phyloP scores from a whole-genome alignment of 1,140 invertebrate genomes.

The Euwallacea fornicatus region DNA sequence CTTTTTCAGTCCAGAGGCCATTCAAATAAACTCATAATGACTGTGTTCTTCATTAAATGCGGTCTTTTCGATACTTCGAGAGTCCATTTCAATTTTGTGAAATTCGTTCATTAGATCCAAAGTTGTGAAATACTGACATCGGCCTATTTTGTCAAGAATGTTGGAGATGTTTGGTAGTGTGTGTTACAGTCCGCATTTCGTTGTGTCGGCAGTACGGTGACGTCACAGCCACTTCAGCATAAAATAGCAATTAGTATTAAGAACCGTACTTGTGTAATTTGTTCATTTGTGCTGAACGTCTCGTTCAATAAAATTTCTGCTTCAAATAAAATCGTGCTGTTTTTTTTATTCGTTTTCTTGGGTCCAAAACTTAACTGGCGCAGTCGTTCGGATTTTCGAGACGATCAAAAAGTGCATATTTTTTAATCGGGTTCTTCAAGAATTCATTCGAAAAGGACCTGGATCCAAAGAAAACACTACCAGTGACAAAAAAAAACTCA shows the following conservation, averaged over 20 bases:
- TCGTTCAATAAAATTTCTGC: too few relatives aligned
- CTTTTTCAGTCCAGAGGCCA: conserved; percentile 31
- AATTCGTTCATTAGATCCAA: conserved; percentile 52
- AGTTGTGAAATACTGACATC: too few relatives aligned
- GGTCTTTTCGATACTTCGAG: conserved; percentile 33
- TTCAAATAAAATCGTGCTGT: too few relatives aligned
- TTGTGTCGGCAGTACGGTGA: too few relatives aligned
- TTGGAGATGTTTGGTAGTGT: too few relatives aligned
- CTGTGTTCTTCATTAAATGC: conserved; percentile 19
- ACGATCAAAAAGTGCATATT: conserved; percentile 20
- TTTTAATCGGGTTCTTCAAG: background rate
- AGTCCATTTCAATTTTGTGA: conserved; percentile 50
- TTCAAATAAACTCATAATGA: conserved; percentile 23
- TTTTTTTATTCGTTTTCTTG: too few relatives aligned
- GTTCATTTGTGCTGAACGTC: too few relatives aligned
- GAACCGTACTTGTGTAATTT: too few relatives aligned
- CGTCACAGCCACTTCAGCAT: too few relatives aligned
- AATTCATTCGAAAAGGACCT: background rate
- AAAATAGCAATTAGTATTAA: too few relatives aligned
- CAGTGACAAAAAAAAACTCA: background rate
- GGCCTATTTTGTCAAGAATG: too few relatives aligned
- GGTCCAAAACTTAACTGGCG: conserved; percentile 50
- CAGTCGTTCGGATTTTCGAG: conserved; percentile 14
- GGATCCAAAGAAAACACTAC: background rate
- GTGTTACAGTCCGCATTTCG: too few relatives aligned